Evolutionary conservation across 2,113 vertebrate species (phyloP), one percentile per base, ranked within the genome.

Genomic region (Castor canadensis): DNA sequence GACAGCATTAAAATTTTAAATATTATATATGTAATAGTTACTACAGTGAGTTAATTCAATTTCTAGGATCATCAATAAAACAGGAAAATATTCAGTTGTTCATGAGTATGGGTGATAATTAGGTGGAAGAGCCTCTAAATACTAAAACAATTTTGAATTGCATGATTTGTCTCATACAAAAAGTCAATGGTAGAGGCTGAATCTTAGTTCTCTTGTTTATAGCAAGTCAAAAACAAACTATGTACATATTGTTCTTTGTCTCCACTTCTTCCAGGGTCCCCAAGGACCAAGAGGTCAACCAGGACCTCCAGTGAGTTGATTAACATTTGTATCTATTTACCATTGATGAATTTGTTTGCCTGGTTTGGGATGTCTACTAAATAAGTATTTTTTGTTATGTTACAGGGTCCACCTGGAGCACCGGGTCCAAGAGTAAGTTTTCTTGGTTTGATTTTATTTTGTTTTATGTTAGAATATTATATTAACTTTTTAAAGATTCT

Each of bases 231-330:
- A 95, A 95, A 26, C 40, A 62, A 76, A 84, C 40, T 49, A 22
- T 64, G 10, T 75, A 16, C 54, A 38, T 38, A 11, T 49, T 95
- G 6, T 62, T 43, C 35, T 97, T 93, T 97, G 26, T 97, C 64
- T 98, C 69, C 6, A 0, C 98, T 97, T 97, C 49, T 98, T 95
- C 67, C 96, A 99, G 99, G 99, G 99, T 64, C 99, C 99, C 95
- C 99, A 98, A 98, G 99, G 99, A 97, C 98, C 98, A 67, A 98
- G 95, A 90, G 99, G 99, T 90, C 98, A 95, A 95, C 98, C 99
- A 96, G 99, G 99, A 52, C 99, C 98, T 91, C 99, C 98, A 96
- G 99, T 99, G 98, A 99, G 99, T 99, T 85, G 69, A 81, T 81
- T 91, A 81, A 45, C 58, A 76, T 91, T 86, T 96, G 20, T 75